Evolutionary conservation across 2,888 invertebrate species (phyloP), one percentile per base, ranked within the genome.

Genomic region (Tipula lateralis): DNA sequence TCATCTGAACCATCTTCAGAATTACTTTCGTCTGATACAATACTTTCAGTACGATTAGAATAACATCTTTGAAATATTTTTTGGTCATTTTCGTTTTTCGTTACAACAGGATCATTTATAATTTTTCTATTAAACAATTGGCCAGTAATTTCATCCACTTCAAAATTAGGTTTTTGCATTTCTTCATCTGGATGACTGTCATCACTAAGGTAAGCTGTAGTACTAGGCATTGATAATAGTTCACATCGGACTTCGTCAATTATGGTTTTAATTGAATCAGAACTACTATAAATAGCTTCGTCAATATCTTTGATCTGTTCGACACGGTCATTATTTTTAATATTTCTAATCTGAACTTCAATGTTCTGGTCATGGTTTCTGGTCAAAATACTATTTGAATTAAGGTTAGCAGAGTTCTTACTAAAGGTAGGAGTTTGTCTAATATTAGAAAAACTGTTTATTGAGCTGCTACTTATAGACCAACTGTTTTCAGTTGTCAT

Each of bases 231-330:
- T 84, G 86, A 86, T 19, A 86, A 85, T 85, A 88, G 87, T 84
- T 88, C 87, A 36, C 85, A 85, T 85, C 87, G 86, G 29, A 88
- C 88, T 86, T 88, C 87, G 81, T 88, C 87, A 39, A 88, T 88
- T 80, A 89, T 87, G 13, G 88, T 87, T 86, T 88, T 87, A 85
- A 88, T 86, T n/a, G 87, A 86, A 85, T 86, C 87, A 50, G 84
- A 50, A 44, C 84, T 84, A 7, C 50, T 84, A 13, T 50, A 44
- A 6, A 50, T 13, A 30, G 13, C 5, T 29, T 29, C 13, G 86
- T 85, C 81, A 86, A 85, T n/a, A 85, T 84, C 19, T 85, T 84
- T 29, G 82, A 83, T 36, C 7, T 34, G 16, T 19, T 83, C 12
- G 19, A 36, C 12, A 30, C 30, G 82, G 7, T n/a, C n/a, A 82